Base-by-base conservation (phyloP, 2,888 invertebrate genomes). In the Apamea sordens region DNA sequence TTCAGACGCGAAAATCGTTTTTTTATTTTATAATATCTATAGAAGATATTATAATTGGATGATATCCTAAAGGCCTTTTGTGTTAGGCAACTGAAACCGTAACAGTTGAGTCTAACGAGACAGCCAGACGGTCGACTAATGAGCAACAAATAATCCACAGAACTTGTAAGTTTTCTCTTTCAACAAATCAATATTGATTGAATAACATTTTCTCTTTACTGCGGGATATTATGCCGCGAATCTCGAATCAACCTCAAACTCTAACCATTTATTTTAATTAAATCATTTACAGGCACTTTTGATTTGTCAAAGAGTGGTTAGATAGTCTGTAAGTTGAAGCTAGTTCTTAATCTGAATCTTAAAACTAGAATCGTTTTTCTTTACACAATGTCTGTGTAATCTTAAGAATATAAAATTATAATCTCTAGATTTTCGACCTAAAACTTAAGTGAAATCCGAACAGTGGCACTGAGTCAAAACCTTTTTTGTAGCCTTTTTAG, bases 101-200 rank as follows among this genome's bases (percentile, higher is more conserved):
- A 81, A 69, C 36, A 69, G 72, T 76, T 68, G 63, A 61, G 50
- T 59, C 36, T 63, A 68, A 61, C 63, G 67, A 79, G 41, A 63
- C 59, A 59, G 69, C 63, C 74, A 84, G 82, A 79, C 84, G 10
- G 64, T 67, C 41, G 32, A 65, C 83, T 63, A 79, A 84, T 80
- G 59, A 74, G 78, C 36, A 61, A 59, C 86, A 73, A 86, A 86
- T 73, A 74, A 84, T 83, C 86, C 76, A 50, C 84, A 71, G n/a
- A 59, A 59, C 73, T 86, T 6, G 44, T 76, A 79, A 41, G 83
- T 65, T 84, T 85, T 86, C 85, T 28, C 50, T 76, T 79, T 79
- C 73, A 64, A 64, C 56, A 24, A 21, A n/a, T 82, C 53, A 73
- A 56, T 61, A 69, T 53, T 64, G 76, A 72, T 76, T 63, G 3